Percentiles rank a stretch among this genome's conserved stretches.
phyloP scores from a whole-genome alignment of 2,113 vertebrate species.

The Bujurquina vittata region DNA sequence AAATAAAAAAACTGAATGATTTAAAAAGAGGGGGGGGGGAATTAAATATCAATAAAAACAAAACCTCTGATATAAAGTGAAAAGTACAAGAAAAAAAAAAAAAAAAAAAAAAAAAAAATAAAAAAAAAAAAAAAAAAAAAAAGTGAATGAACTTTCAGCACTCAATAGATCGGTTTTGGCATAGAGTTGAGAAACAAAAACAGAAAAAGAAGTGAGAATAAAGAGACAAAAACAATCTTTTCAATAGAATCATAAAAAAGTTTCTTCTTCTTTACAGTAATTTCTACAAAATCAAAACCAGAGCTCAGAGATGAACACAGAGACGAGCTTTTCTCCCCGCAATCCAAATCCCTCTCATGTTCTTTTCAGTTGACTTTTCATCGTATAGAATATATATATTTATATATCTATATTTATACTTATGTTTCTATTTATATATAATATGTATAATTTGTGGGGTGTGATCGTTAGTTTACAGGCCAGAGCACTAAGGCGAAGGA shows the following conservation, averaged over 20 bases:
- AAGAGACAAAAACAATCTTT: conserved; percentile 63
- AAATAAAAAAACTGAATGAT: conserved; percentile 44
- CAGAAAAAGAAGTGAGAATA: conserved; percentile 33
- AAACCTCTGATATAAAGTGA: conserved; percentile 74
- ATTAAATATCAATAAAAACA: conserved; percentile 75
- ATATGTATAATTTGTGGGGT: conserved; percentile 73
- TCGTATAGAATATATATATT: conserved; percentile 77
- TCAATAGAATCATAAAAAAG: conserved; percentile 75
- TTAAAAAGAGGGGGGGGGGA: conserved; percentile 48
- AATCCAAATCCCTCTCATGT: conserved; percentile 57
- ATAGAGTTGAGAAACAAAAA: conserved; percentile 51
- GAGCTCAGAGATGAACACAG: conserved; percentile 65
- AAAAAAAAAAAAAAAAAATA: no score
- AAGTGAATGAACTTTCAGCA: conserved; percentile 62
- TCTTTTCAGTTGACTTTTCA: conserved; percentile 41
- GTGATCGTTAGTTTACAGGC: conserved; percentile 71
- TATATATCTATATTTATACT: conserved; percentile 74
- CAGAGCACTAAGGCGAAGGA: conserved; percentile 72
- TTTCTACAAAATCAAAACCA: conserved; percentile 77
- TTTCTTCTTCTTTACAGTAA: conserved; percentile 75
- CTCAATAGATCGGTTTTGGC: conserved; percentile 72
- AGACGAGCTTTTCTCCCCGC: conserved; percentile 62
- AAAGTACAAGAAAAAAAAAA: conserved; percentile 47
- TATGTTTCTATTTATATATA: conserved; percentile 75
- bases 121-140: conserved; percentile 30